Base-by-base conservation (phyloP, 2,797 vertebrate genomes). In the Cyprinella venusta region DNA sequence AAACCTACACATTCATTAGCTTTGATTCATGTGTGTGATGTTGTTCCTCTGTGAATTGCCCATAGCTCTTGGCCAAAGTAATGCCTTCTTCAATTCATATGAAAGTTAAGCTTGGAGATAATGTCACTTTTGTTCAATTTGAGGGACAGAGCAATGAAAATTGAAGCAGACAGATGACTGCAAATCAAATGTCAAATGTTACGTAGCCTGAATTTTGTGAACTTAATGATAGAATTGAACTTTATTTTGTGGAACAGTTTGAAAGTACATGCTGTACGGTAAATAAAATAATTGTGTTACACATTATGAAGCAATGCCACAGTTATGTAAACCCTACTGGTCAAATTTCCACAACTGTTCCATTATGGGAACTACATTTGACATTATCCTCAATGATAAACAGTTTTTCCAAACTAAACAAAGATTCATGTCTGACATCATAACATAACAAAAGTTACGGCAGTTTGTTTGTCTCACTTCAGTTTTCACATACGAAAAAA, bases 1-100 rank as follows among this genome's bases (percentile, higher is more conserved):
- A 83, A 84, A 48, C 72, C 33, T 65, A 36, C 33, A 68, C 63
- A 50, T 75, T 79, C 40, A 50, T 30, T 75, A 71, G 64, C 38
- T n/a, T 65, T 69, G 76, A 70, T 71, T 83, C 68, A 42, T 76
- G 16, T 48, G 26, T 36, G 40, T 40, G 13, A 69, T 50, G 10
- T 19, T 69, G 61, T 13, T 42, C 50, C 61, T 30, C 13, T 0
- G 38, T 38, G 16, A 71, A 78, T 6, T 63, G 40, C 21, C 40
- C 52, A 33, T 61, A 26, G 40, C 74, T 70, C 9, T 45, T 36
- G 36, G 18, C 18, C 24, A 16, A 26, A 61, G 36, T 48, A 63
- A 15, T 26, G 52, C 3, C 26, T 76, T 56, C 63, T 76, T 36
- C 1, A 5, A 48, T 45, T 42, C 18, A 67, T 56, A 24, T 26